phyloP scores from a whole-genome alignment of 2,113 vertebrate species.

The Oncorhynchus gorbuscha region DNA sequence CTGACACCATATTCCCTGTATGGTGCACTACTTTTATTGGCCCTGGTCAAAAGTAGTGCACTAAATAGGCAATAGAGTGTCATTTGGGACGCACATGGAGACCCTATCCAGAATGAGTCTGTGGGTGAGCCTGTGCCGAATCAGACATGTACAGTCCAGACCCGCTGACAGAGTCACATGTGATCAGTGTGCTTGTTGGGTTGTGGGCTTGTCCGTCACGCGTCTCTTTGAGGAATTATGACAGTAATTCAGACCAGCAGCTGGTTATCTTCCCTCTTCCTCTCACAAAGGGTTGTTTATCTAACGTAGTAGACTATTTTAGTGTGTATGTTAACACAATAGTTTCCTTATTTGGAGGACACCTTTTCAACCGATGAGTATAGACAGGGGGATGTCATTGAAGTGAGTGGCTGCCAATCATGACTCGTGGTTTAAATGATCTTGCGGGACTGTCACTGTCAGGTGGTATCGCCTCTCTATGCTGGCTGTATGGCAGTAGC shows the following conservation, averaged over 20 bases:
- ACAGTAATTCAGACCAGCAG: constrained; percentile 66
- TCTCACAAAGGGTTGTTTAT: constrained; percentile 42
- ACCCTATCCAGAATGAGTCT: constrained; percentile 24
- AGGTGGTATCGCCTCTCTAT: not conserved
- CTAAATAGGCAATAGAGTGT: too few species aligned
- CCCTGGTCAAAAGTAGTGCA: too few species aligned
- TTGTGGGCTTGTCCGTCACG: constrained; percentile 61
- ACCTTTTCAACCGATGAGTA: too few species aligned
- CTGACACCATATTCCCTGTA: too few species aligned
- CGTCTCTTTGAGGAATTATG: constrained; percentile 60
- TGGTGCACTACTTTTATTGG: too few species aligned
- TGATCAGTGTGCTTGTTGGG: constrained; percentile 21
- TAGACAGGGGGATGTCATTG: too few species aligned
- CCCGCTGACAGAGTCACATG: constrained; percentile 55
- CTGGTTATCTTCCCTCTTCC: constrained; percentile 53
- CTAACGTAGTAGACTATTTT: constrained; percentile 17
- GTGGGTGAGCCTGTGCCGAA: constrained; percentile 43
- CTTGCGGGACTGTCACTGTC: too few species aligned
- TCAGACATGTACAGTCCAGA: constrained; percentile 55
- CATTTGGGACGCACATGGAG: constrained; percentile 18
- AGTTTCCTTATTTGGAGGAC: not conserved
- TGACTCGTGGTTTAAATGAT: too few species aligned
- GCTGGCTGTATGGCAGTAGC: not conserved
- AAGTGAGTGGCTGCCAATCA: too few species aligned
- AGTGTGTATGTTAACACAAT: too few species aligned